phyloP scores from a whole-genome alignment of 64 coral and sea anemone genomes.

The Actinia tenebrosa region DNA sequence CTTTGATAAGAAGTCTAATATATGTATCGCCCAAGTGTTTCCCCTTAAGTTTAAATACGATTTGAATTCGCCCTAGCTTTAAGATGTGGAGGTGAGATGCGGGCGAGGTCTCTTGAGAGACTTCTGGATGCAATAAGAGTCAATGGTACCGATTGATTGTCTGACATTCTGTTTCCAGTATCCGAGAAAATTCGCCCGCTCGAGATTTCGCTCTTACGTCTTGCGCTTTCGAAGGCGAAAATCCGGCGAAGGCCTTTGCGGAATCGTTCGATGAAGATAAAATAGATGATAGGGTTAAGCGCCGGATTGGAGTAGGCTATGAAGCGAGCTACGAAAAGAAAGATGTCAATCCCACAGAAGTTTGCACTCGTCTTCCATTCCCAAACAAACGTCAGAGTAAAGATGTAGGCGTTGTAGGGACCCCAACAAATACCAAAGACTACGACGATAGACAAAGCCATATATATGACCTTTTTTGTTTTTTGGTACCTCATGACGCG shows the following conservation, averaged over 20 bases:
- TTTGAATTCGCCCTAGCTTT: not conserved
- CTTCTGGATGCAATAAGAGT: not conserved
- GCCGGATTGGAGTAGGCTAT: not conserved
- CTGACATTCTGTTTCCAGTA: not conserved
- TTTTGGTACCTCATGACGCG: constrained; percentile 21
- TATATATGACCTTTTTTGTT: not conserved
- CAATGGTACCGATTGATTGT: not conserved
- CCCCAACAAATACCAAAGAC: constrained; percentile 13
- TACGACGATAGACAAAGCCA: constrained; percentile 11
- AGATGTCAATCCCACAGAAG: constrained; percentile 1
- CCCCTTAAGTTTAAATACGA: not conserved
- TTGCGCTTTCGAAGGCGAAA: not conserved
- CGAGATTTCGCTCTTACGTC: not conserved
- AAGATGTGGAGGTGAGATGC: not conserved
- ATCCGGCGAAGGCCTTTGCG: not conserved
- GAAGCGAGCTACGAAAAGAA: not conserved
- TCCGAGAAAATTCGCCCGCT: not conserved
- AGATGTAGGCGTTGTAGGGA: not conserved
- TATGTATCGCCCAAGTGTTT: not conserved
- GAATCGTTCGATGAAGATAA: constrained; percentile 28
- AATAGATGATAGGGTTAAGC: constrained; percentile 21
- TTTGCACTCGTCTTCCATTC: not conserved
- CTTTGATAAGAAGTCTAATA: not conserved
- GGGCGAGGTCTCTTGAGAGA: not conserved
- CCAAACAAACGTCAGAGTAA: not conserved